Evolutionary conservation across 2,113 vertebrate species (phyloP).

Genomic region (Cebus imitator): DNA sequence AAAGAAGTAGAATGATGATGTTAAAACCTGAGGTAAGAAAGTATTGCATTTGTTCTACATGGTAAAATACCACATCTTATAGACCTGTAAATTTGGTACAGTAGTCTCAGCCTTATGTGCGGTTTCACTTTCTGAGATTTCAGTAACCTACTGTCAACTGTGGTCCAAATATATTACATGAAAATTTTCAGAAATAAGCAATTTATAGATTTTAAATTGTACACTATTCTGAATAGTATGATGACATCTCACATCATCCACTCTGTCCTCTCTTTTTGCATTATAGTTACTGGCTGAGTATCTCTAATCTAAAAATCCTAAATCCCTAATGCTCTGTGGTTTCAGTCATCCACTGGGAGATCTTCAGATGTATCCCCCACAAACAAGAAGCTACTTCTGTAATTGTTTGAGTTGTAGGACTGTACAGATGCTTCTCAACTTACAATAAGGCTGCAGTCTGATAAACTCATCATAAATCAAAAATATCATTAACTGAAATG

Average conservation of each 20-base stretch:
- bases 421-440: background rate
- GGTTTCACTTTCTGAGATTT: background rate
- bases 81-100: background rate
- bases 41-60: background rate
- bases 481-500: background rate
- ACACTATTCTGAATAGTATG: background rate
- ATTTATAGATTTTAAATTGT: background rate
- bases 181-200: background rate
- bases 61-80: background rate
- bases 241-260: background rate
- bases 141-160: background rate
- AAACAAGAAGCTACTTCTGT: background rate
- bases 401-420: background rate
- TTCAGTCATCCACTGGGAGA: background rate
- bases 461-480: background rate
- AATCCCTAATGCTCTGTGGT: background rate
- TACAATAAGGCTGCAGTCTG: too few species aligned
- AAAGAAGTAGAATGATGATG: background rate
- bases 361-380: background rate
- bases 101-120: background rate
- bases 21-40: background rate
- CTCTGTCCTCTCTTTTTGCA: background rate
- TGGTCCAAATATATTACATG: background rate
- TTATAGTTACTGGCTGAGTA: background rate
- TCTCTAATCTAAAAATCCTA: background rate